Conservation (phyloP, 2,113 vertebrate genomes). For the Bagarius yarrelli region DNA sequence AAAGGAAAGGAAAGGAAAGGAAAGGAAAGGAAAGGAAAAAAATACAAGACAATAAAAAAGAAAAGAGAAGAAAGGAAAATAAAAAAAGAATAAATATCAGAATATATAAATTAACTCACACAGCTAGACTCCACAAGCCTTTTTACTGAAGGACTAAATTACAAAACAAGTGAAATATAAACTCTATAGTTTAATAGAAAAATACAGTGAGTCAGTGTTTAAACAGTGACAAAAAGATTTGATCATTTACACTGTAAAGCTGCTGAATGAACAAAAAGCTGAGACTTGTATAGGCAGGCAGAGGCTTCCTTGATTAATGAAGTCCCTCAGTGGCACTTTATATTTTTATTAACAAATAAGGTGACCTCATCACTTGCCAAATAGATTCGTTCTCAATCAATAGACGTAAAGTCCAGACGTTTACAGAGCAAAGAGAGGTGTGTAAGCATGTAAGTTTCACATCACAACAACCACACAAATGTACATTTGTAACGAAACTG, state of each 20-base stretch:
- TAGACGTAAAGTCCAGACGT: constrained; percentile 16
- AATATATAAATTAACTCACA: too few relatives aligned
- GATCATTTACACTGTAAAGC: neutral
- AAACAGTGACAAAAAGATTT: neutral
- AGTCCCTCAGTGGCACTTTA: constrained; percentile 68
- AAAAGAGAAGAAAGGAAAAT: too few relatives aligned
- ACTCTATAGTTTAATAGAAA: neutral
- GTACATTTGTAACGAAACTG: too few relatives aligned
- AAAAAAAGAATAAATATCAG: too few relatives aligned
- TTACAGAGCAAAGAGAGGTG: constrained; percentile 20
- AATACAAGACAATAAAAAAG: too few relatives aligned
- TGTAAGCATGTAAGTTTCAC: neutral
- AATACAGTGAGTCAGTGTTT: neutral
- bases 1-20: too few relatives aligned
- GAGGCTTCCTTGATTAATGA: constrained; percentile 66
- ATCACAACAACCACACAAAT: neutral
- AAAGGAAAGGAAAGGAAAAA: too few relatives aligned
- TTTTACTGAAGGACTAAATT: too few relatives aligned
- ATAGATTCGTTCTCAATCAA: constrained; percentile 45
- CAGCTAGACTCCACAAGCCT: too few relatives aligned
- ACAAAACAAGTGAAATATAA: too few relatives aligned
- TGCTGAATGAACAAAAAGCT: neutral
- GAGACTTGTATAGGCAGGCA: constrained; percentile 73
- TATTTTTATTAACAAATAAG: constrained; percentile 70
- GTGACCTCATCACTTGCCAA: constrained; percentile 56